These are phyloP conservation scores for Prorops nasuta DNA, from an alignment of 1,140 invertebrate species.

Conservation along the genomic window DNA sequence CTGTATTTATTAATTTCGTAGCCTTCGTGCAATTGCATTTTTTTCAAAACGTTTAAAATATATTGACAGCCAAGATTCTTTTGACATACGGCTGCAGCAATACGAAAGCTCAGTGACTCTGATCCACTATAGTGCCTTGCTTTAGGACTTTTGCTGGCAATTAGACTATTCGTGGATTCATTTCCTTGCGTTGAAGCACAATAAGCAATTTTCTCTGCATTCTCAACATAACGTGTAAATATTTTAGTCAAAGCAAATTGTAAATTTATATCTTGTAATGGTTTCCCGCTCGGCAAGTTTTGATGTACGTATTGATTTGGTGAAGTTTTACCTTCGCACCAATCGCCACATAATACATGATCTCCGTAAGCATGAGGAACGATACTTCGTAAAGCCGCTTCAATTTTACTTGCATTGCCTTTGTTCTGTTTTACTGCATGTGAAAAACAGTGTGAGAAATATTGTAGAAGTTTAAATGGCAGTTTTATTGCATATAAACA, in stretches of 20 bases:
- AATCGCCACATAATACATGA: constrained; percentile 10
- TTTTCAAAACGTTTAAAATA: background rate
- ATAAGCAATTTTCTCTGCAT: constrained; percentile 8
- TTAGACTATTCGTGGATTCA: constrained; percentile 10
- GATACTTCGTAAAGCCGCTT: constrained; percentile 9
- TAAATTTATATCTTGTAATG: background rate
- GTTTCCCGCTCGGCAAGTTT: background rate
- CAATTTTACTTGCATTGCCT: background rate
- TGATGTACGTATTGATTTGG: background rate
- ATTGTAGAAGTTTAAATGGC: constrained; percentile 7
- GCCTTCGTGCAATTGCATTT: background rate
- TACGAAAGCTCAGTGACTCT: constrained; percentile 15
- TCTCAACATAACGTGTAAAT: constrained; percentile 2
- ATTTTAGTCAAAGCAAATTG: background rate
- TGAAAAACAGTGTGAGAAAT: constrained; percentile 14
- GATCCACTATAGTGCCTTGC: constrained; percentile 13
- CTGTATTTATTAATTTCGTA: background rate
- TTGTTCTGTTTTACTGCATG: constrained; percentile 11
- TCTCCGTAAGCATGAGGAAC: constrained; percentile 17
- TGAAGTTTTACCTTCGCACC: background rate
- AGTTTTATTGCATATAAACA: constrained; percentile 8
- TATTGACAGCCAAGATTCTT: constrained; percentile 14
- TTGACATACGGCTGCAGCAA: constrained; percentile 9
- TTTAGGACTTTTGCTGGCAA: constrained; percentile 12
- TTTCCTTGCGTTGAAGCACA: constrained; percentile 17